Conservation (phyloP, 2,113 vertebrate species). For the Phoenicopterus ruber region DNA sequence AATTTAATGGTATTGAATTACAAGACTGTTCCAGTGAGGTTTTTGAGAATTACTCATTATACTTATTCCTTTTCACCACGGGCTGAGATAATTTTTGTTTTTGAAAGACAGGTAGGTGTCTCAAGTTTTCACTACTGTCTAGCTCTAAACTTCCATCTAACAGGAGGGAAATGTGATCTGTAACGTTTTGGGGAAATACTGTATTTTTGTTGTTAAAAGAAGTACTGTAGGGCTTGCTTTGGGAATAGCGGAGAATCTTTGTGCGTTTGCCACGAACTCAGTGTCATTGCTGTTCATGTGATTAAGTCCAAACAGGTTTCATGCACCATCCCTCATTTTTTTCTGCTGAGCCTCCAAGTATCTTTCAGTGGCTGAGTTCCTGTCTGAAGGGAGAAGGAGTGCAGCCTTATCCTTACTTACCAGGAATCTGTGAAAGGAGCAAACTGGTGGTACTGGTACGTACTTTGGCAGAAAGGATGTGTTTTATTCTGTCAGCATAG, state of each 20-base stretch:
- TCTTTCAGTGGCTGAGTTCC: conserved; percentile 91
- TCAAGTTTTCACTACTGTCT: neutral
- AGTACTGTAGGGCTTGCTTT: neutral
- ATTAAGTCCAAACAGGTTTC: conserved; percentile 84
- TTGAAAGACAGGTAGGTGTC: neutral
- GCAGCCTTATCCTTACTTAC: conserved; percentile 87
- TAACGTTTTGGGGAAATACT: neutral
- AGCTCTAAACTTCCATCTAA: neutral
- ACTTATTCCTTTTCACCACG: neutral
- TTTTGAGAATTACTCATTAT: neutral
- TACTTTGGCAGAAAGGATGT: neutral
- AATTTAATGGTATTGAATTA: neutral
- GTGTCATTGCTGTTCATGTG: neutral
- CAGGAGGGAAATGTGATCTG: neutral
- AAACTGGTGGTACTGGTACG: conserved; percentile 90
- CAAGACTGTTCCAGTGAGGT: neutral
- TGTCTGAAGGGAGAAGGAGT: conserved; percentile 84
- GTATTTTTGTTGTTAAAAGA: neutral
- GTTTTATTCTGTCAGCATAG: neutral
- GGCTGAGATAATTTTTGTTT: neutral
- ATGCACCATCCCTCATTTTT: conserved; percentile 88
- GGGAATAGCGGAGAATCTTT: neutral
- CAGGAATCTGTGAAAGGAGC: conserved; percentile 89
- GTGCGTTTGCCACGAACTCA: neutral
- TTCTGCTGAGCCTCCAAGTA: conserved; percentile 85